Percentiles rank a stretch among this genome's conserved stretches.
These are phyloP conservation scores for Drosophila pruinosa DNA, from an alignment of 1,140 invertebrate genomes.

Conservation along the genomic window DNA sequence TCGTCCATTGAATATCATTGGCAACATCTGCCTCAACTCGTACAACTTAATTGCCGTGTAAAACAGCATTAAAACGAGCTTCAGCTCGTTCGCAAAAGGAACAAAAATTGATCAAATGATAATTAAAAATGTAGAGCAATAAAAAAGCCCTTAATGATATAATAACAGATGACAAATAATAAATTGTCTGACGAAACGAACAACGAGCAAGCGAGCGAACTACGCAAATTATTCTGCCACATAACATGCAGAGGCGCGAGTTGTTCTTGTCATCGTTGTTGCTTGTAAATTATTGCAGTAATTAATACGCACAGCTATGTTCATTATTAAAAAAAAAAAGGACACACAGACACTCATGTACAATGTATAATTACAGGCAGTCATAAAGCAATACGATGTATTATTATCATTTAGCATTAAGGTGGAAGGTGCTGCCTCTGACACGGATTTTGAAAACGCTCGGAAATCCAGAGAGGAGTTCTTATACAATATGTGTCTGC, in stretches of 20 bases:
- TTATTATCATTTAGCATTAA: constrained; percentile 64
- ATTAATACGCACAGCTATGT: constrained; percentile 71
- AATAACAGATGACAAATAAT: constrained; percentile 82
- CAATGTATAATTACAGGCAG: neutral
- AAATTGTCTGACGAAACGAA: constrained; percentile 60
- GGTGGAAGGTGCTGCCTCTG: constrained; percentile 4
- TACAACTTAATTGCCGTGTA: constrained; percentile 74
- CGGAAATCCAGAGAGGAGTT: constrained; percentile 26
- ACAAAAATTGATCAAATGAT: constrained; percentile 68
- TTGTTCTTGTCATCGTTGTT: constrained; percentile 25
- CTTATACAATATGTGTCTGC: constrained; percentile 45
- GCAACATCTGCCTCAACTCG: constrained; percentile 30
- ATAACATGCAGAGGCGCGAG: neutral
- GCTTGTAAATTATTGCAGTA: constrained; percentile 70
- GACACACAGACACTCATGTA: neutral
- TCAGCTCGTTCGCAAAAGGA: neutral
- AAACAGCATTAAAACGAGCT: constrained; percentile 58
- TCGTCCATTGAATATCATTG: constrained; percentile 28
- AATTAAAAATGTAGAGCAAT: constrained; percentile 71
- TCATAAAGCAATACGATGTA: constrained; percentile 30
- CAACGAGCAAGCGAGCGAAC: constrained; percentile 56
- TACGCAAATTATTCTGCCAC: constrained; percentile 55
- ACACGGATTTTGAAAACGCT: constrained; percentile 16
- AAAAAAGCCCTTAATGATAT: constrained; percentile 76
- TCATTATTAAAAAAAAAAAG: constrained; percentile 59